Conservation (phyloP, 1,140 invertebrate species). For the Diorhabda carinulata region DNA sequence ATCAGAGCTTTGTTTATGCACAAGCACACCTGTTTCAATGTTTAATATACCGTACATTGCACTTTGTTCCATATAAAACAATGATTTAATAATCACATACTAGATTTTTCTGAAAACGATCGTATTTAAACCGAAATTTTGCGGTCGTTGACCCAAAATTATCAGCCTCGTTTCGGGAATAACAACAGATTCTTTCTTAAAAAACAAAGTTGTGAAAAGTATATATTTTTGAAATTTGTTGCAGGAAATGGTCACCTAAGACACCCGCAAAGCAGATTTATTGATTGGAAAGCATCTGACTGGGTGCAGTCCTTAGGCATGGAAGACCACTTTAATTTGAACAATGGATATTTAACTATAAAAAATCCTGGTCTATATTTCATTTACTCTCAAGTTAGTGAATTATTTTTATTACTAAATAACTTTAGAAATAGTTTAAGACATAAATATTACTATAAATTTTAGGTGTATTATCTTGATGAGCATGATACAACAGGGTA, state of each 20-base stretch:
- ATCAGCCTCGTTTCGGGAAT: too few species aligned
- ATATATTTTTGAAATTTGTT: neutral
- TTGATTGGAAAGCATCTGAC: conserved; percentile 50
- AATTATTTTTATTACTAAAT: neutral
- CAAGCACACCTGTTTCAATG: too few species aligned
- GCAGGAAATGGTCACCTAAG: conserved; percentile 52
- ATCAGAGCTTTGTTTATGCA: too few species aligned
- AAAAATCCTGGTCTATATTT: conserved; percentile 60
- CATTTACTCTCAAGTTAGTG: conserved; percentile 59
- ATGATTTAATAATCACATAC: too few species aligned
- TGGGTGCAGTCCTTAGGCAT: conserved; percentile 51
- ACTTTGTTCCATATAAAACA: too few species aligned
- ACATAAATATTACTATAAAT: conserved; percentile 8
- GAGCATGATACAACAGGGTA: conserved; percentile 62
- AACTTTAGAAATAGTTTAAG: neutral
- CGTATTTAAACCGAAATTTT: too few species aligned
- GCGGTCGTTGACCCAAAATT: too few species aligned
- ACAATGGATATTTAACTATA: conserved; percentile 53
- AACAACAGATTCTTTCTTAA: too few species aligned
- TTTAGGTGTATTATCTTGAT: conserved; percentile 61
- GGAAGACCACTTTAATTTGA: conserved; percentile 45
- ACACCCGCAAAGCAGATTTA: conserved; percentile 50
- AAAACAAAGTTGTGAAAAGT: too few species aligned
- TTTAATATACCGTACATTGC: too few species aligned
- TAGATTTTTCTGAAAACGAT: too few species aligned